Base-by-base conservation (phyloP, 2,888 invertebrate species). In the Creontiades dilutus region DNA sequence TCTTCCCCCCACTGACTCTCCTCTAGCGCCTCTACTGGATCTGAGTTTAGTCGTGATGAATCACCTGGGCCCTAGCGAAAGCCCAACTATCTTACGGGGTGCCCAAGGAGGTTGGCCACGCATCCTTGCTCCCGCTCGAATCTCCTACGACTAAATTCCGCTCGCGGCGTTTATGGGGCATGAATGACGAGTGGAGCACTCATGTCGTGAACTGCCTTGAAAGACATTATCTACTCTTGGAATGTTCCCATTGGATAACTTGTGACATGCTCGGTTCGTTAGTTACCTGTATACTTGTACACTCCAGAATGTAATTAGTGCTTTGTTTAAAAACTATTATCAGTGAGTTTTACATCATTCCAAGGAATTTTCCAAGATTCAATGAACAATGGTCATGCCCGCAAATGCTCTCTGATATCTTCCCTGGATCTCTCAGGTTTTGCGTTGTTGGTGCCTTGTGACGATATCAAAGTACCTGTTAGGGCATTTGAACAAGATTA, bases 101-200 rank as follows among this genome's bases (percentile, higher is more conserved):
- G 37, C 7, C 14, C 57, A n/a, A 57, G n/a, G 57, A 57, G 57
- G 14, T 37, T 57, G 68, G 68, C 68, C 61, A 61, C 61, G 61
- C 61, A 61, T 61, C 61, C 61, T 19, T 61, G 61, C 61, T 19
- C 68, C 13, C 68, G 12, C 68, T 23, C 68, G 68, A 12, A 23
- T 23, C 68, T 68, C 37, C 37, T 37, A 37, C 68, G 23, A 68
- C 23, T 68, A 68, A 68, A 68, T 68, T 68, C 68, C 12, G 68
- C 68, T 68, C 68, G 68, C 68, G 23, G 68, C 68, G 68, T 68
- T 68, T 68, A 68, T 68, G 68, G 68, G 68, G 68, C 68, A 68
- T 68, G 68, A 68, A 68, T 68, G 68, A 68, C 68, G 68, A 23
- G 68, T 68, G 68, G 57, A 23, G 23, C 68, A 23, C 68, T 23